Evolutionary conservation across 2,888 invertebrate genomes (phyloP).

Genomic region (Heliconius cydno): DNA sequence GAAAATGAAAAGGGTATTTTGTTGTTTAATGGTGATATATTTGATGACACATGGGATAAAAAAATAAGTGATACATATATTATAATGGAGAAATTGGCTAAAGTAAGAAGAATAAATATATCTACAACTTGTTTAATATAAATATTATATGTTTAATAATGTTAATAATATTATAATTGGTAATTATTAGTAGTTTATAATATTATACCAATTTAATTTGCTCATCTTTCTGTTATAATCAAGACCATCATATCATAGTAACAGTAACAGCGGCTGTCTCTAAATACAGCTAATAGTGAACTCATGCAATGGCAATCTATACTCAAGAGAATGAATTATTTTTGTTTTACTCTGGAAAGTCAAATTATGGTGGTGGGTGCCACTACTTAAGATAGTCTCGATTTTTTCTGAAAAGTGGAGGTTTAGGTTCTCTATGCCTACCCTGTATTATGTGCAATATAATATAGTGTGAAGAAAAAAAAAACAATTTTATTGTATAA

Average conservation of each 20-base stretch:
- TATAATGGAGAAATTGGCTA: slow-evolving; percentile 69
- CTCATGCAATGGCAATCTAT: background rate
- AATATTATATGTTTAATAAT: no score
- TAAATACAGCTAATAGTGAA: no score
- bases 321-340: background rate
- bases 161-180: no score
- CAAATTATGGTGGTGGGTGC: background rate
- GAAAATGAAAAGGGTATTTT: slow-evolving; percentile 85
- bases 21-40: slow-evolving; percentile 96
- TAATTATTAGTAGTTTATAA: background rate
- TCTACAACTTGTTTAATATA: no score
- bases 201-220: background rate
- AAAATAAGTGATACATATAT: slow-evolving; percentile 80
- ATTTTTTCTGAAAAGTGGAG: background rate
- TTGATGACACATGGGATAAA: slow-evolving; percentile 74
- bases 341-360: background rate
- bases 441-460: no score
- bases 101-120: slow-evolving; percentile 48
- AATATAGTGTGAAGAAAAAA: no score
- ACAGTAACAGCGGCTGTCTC: no score
- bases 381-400: background rate
- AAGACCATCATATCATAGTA: no score
- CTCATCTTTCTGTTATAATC: background rate
- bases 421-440: no score
- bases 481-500: no score